A percentile compares a stretch with the other conserved stretches of the same genome.
Conservation (phyloP, 1,140 invertebrate species). For the Macrostomum lignano region DNA sequence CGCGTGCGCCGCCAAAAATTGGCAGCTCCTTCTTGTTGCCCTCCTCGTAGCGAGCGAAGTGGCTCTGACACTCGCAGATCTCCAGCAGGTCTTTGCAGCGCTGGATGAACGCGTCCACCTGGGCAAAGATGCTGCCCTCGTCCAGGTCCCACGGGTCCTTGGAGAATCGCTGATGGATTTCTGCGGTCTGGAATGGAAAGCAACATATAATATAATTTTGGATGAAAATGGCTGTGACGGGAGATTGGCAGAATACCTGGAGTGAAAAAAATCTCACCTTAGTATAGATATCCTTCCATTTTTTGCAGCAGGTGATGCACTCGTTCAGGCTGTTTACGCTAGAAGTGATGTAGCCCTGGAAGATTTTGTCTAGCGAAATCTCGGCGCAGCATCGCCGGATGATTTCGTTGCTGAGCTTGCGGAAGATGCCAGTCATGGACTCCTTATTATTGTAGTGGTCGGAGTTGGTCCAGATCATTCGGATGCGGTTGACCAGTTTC, state of each 20-base stretch:
- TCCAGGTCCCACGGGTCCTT: constrained; percentile 39
- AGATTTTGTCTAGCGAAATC: constrained; percentile 40
- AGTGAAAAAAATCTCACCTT: constrained; percentile 29
- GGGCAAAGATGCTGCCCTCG: constrained; percentile 46
- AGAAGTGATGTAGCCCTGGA: constrained; percentile 35
- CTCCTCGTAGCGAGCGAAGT: constrained; percentile 26
- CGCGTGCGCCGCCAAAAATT: constrained; percentile 30
- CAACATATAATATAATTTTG: constrained; percentile 4
- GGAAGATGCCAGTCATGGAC: constrained; percentile 42
- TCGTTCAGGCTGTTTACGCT: constrained; percentile 39
- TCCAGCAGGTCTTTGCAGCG: constrained; percentile 49
- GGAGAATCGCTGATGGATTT: constrained; percentile 26
- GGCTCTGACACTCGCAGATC: constrained; percentile 34
- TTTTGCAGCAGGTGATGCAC: constrained; percentile 42
- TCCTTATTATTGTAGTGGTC: constrained; percentile 39
- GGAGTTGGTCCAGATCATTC: constrained; percentile 52
- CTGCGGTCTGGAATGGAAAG: constrained; percentile 15
- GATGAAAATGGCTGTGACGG: constrained; percentile 1
- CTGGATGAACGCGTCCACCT: constrained; percentile 51
- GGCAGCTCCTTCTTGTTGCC: constrained; percentile 23
- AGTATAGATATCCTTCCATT: constrained; percentile 44
- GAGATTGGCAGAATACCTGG: constrained; percentile 8
- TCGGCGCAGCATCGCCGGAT: constrained; percentile 42
- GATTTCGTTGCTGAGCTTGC: constrained; percentile 48
- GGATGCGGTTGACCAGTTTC: constrained; percentile 42